Evolutionary conservation across 2,797 vertebrate genomes (phyloP).

Genomic region (Catamblyrhynchus diadema): DNA sequence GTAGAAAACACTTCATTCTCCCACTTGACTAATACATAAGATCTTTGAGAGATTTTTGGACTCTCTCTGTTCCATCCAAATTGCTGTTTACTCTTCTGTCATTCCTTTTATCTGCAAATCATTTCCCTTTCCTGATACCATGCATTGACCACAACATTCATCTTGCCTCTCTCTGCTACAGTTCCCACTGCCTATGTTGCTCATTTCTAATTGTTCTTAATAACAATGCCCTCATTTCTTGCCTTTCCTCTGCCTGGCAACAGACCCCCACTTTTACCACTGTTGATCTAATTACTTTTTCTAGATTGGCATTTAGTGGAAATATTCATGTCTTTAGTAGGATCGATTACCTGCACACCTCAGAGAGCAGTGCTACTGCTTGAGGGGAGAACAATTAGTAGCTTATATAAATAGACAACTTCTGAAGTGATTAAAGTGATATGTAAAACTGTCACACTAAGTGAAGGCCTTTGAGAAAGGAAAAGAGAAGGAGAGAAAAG

Average conservation of each 20-base stretch:
- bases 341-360: slow-evolving; percentile 32
- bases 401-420: slow-evolving; percentile 34
- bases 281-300: slow-evolving; percentile 34
- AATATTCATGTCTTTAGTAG: slow-evolving; percentile 38
- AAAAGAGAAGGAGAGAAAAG: neutral
- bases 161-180: neutral
- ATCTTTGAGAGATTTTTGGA: neutral
- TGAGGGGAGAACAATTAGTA: slow-evolving; percentile 39
- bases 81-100: neutral
- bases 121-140: neutral
- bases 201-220: neutral
- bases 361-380: slow-evolving; percentile 5
- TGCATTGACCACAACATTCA: neutral
- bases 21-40: rapidly evolving
- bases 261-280: neutral
- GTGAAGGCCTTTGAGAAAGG: neutral
- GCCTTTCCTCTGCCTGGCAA: neutral
- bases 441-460: slow-evolving; percentile 5
- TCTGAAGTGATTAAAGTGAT: slow-evolving; percentile 31
- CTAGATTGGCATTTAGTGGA: neutral
- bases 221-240: neutral
- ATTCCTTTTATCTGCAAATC: neutral
- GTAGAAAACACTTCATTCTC: neutral
- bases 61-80: neutral
- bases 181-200: neutral